Base-by-base conservation (phyloP, 2,113 vertebrate species). In the Thalassarche chlororhynchos region DNA sequence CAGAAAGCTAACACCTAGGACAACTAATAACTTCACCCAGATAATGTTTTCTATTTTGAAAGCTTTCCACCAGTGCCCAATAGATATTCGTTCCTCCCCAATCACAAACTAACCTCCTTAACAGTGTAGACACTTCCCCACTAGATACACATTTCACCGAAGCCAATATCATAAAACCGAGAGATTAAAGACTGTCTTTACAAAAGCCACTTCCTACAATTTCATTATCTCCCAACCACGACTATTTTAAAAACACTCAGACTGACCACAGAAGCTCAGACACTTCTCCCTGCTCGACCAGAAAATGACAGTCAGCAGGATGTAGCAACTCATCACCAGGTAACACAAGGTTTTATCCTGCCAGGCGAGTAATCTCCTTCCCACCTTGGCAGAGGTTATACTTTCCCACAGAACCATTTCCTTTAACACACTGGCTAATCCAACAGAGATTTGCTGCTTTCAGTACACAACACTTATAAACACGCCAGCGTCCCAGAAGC, bases 201-300 rank as follows among this genome's bases (percentile, higher is more conserved):
- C 95, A 84, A 38, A 72, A 97, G 95, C 95, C 96, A 66, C 91
- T 97, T 96, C 95, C 97, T 95, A 70, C 66, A 20, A 57, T 44
- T 95, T 72, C 84, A 66, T 88, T 94, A 79, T 46, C 65, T 88
- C 87, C 90, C 36, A 36, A 64, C 71, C 93, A 79, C 34, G 2
- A 80, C 38, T 68, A 65, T 62, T 93, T 90, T 58, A 42, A 88
- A 87, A 84, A 32, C 69, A 15, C 71, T 66, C 46, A 34, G 71
- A 28, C 90, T 84, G 93, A 98, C 97, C 95, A 21, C 97, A 96
- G 8, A 10, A 87, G 85, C 92, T 65, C 38, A 51, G 79, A 82
- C 16, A 10, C 52, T 68, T 90, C 81, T 66, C 92, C 83, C 52
- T 14, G 7, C 11, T 44, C 79, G 46, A 40, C 51, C 42, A 40